A percentile compares a stretch with the other conserved stretches of the same genome.
phyloP scores from a whole-genome alignment of 2,113 vertebrate species.

The Triplophysa siluroides region DNA sequence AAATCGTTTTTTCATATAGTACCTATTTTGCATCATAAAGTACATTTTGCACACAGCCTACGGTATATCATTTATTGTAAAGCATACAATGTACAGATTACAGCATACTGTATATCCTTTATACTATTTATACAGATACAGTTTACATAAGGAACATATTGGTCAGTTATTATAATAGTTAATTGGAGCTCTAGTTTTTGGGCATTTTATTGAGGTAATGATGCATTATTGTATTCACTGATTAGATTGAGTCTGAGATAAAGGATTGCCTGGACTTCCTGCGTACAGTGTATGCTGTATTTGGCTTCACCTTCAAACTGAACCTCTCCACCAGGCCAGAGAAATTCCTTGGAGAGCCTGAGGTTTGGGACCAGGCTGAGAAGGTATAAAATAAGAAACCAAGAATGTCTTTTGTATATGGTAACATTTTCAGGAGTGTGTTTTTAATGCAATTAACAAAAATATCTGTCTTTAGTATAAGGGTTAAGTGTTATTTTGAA shows the following conservation, averaged over 20 bases:
- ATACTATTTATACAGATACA: no score
- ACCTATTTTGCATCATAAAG: no score
- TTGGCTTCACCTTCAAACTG: constrained; percentile 96
- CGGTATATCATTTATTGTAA: no score
- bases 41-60: no score
- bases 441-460: not conserved
- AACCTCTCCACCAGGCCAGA: constrained; percentile 96
- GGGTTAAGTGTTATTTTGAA: not conserved
- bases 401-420: not conserved
- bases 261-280: constrained; percentile 94
- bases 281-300: constrained; percentile 86
- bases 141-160: no score
- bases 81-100: no score
- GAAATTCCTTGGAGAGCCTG: constrained; percentile 91
- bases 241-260: constrained; percentile 92
- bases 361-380: constrained; percentile 92
- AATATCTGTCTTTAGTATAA: not conserved
- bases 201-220: not conserved
- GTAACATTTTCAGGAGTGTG: not conserved
- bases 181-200: no score
- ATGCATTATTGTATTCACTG: not conserved
- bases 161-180: no score
- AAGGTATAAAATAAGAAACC: constrained; percentile 77
- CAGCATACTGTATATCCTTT: no score
- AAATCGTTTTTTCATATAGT: no score